These are phyloP conservation scores for Camponotus floridanus DNA, from an alignment of 1,140 invertebrate genomes.

Conservation along the genomic window DNA sequence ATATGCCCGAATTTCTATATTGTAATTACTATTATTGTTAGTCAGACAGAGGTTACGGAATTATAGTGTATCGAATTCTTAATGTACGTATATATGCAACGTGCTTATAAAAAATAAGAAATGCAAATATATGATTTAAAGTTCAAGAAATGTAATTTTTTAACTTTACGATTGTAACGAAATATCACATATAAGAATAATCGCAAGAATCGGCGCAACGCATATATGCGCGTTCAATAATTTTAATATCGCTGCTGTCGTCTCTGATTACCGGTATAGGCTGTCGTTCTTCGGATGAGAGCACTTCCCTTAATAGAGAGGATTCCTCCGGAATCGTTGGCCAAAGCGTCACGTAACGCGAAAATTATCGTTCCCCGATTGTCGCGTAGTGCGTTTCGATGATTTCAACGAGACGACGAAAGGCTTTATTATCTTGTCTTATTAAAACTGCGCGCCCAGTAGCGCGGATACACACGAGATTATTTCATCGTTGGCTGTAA, in stretches of 20 bases:
- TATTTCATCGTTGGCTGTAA: constrained; percentile 69
- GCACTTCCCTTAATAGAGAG: constrained; percentile 12
- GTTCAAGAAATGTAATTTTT: not conserved
- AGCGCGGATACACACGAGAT: constrained; percentile 63
- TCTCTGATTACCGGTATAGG: constrained; percentile 63
- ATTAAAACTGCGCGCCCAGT: constrained; percentile 72
- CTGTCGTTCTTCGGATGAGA: constrained; percentile 33
- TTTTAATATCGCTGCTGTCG: constrained; percentile 71
- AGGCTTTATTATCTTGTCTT: constrained; percentile 73
- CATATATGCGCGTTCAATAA: constrained; percentile 65
- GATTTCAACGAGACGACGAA: constrained; percentile 70
- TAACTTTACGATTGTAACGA: constrained; percentile 1
- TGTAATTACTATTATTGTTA: constrained; percentile 51
- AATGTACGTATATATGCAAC: not conserved
- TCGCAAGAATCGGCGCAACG: constrained; percentile 66
- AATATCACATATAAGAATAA: constrained; percentile 49
- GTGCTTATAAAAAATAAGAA: not conserved
- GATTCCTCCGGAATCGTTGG: constrained; percentile 24
- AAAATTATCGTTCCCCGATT: constrained; percentile 78
- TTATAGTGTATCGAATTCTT: constrained; percentile 51
- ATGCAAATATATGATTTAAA: not conserved
- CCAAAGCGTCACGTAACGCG: constrained; percentile 73
- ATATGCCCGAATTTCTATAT: not conserved
- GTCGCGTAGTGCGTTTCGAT: constrained; percentile 70
- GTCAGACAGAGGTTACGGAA: not conserved